Conservation (phyloP, 2,797 vertebrate genomes). For the Glyptemys insculpta region DNA sequence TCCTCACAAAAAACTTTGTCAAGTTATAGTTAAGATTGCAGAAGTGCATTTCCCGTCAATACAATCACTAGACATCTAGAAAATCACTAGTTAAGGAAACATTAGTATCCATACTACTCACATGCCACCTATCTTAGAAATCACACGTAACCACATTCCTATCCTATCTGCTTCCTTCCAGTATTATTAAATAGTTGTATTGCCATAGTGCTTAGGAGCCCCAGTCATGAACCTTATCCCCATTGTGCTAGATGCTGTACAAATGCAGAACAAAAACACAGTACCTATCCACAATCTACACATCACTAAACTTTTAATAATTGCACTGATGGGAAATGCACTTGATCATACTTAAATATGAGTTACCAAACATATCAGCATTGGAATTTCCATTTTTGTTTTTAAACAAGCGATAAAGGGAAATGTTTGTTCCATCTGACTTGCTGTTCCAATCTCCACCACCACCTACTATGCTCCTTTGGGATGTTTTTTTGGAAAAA, state of each 20-base stretch:
- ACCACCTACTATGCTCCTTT: accelerated
- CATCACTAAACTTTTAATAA: neutral
- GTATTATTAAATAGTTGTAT: neutral
- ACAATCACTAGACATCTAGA: neutral
- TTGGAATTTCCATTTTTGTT: neutral
- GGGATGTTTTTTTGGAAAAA: neutral
- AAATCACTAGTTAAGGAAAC: neutral
- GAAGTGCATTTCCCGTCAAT: neutral
- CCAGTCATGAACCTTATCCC: neutral
- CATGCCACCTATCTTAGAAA: neutral
- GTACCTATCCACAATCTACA: neutral
- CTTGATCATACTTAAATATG: neutral
- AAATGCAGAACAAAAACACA: neutral
- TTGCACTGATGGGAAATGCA: neutral
- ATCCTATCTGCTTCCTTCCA: neutral
- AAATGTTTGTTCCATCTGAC: neutral
- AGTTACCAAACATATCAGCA: neutral
- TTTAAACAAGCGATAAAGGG: neutral
- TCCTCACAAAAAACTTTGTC: neutral
- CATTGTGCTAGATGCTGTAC: neutral
- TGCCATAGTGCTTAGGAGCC: neutral
- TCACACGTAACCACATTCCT: neutral
- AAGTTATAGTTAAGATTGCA: neutral
- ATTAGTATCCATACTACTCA: neutral
- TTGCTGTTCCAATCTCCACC: neutral